Percentiles rank a stretch among this genome's conserved stretches.
Evolutionary conservation across 2,113 vertebrate genomes (phyloP).

Genomic region (Epinephelus lanceolatus): DNA sequence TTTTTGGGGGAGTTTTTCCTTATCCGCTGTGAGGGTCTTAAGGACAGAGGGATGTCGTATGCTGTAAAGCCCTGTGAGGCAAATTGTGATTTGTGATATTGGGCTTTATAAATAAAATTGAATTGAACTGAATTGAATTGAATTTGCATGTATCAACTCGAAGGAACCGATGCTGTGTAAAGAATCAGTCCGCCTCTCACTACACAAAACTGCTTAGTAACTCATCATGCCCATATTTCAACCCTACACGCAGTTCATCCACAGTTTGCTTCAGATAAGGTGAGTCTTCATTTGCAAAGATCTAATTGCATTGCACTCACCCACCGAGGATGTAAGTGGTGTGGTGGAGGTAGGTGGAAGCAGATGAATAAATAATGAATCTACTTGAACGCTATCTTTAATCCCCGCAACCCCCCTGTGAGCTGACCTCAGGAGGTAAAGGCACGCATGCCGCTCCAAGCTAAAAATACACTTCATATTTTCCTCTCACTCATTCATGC

Average conservation of each 20-base stretch:
- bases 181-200: too few relatives aligned
- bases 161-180: too few relatives aligned
- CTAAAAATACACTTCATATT: constrained; percentile 65
- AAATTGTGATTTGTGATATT: too few relatives aligned
- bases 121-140: too few relatives aligned
- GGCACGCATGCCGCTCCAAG: constrained; percentile 35
- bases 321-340: constrained; percentile 50
- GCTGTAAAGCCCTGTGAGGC: too few relatives aligned
- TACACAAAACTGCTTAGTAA: constrained; percentile 32
- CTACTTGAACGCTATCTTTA: constrained; percentile 70
- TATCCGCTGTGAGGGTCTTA: too few relatives aligned
- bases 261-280: constrained; percentile 45
- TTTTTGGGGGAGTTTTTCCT: too few relatives aligned
- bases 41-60: too few relatives aligned
- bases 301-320: constrained; percentile 71
- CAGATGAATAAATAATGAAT: constrained; percentile 81
- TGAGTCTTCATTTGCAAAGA: constrained; percentile 50
- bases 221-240: constrained; percentile 31
- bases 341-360: constrained; percentile 57
- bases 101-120: too few relatives aligned
- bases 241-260: background rate
- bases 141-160: too few relatives aligned
- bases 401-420: constrained; percentile 56
- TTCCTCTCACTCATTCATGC: constrained; percentile 21
- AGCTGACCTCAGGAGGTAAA: constrained; percentile 68